Percentiles rank a stretch among this genome's conserved stretches.
Evolutionary conservation across 2,797 vertebrate genomes (phyloP).

Genomic region (Echiichthys vipera): DNA sequence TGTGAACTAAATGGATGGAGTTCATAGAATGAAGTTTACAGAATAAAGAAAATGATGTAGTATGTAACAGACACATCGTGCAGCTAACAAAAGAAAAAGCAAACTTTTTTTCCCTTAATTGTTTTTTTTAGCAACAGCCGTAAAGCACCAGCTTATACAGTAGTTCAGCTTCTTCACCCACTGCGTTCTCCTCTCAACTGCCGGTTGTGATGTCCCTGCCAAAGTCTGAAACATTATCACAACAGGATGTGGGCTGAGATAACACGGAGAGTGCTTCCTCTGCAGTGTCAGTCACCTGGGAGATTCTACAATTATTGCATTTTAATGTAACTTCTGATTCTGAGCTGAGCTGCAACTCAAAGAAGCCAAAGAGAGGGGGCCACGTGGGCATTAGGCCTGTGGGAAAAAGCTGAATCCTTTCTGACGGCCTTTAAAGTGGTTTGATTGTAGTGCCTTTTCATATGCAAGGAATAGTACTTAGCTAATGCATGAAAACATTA

Average conservation of each 20-base stretch:
- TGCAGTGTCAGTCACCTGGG: slow-evolving; percentile 75
- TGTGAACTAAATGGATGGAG: not conserved
- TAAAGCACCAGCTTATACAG: slow-evolving; percentile 12
- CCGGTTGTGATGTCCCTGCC: slow-evolving; percentile 72
- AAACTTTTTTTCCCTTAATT: slow-evolving; percentile 9
- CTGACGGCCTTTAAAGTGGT: slow-evolving; percentile 41
- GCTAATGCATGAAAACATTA: slow-evolving; percentile 21
- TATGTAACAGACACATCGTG: not conserved
- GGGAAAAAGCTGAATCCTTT: slow-evolving; percentile 40
- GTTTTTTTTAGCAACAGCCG: slow-evolving; percentile 6
- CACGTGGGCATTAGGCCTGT: slow-evolving; percentile 27
- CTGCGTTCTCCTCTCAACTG: slow-evolving; percentile 47
- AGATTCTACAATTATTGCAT: slow-evolving; percentile 78
- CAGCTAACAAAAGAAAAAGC: not conserved
- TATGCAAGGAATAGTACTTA: slow-evolving; percentile 2
- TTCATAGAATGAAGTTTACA: not conserved
- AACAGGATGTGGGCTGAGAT: slow-evolving; percentile 79
- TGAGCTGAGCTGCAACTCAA: slow-evolving; percentile 49
- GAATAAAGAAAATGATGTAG: not conserved
- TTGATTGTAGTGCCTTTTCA: slow-evolving; percentile 18
- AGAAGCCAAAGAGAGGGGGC: slow-evolving; percentile 39
- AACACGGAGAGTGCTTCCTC: slow-evolving; percentile 80
- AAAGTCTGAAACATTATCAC: slow-evolving; percentile 80
- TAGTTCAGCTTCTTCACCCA: slow-evolving; percentile 41
- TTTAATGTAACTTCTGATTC: slow-evolving; percentile 73